phyloP scores from a whole-genome alignment of 2,113 vertebrate genomes.

The Strix aluco region DNA sequence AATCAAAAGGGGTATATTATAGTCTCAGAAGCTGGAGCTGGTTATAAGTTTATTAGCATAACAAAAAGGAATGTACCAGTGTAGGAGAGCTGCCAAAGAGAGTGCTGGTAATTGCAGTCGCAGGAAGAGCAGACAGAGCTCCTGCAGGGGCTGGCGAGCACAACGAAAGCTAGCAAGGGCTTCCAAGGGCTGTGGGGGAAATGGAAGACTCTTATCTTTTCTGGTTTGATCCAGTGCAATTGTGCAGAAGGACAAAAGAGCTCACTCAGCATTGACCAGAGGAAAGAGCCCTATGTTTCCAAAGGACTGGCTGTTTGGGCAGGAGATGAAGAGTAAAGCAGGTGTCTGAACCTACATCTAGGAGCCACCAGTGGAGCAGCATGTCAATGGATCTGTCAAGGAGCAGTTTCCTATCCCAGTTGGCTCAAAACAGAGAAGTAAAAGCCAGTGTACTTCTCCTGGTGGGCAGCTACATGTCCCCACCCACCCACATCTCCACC shows the following conservation, averaged over 20 bases:
- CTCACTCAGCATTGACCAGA: not conserved
- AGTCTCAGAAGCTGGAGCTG: slow-evolving; percentile 46
- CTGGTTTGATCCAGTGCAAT: not conserved
- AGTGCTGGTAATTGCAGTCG: slow-evolving; percentile 12
- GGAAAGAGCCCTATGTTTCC: not conserved
- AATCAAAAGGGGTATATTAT: slow-evolving; percentile 31
- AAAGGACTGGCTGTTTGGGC: not conserved
- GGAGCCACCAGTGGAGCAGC: not conserved
- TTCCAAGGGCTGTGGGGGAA: slow-evolving; percentile 28
- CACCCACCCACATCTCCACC: not conserved
- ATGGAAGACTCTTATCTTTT: slow-evolving; percentile 6
- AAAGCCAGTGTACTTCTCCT: not conserved
- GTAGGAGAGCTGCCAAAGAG: slow-evolving; percentile 30
- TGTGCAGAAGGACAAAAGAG: not conserved
- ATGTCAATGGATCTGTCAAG: not conserved
- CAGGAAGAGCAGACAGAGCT: slow-evolving; percentile 48
- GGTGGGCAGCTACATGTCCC: not conserved
- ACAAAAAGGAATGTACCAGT: slow-evolving; percentile 57
- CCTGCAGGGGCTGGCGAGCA: not conserved
- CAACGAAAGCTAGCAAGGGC: not conserved
- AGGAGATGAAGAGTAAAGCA: not conserved
- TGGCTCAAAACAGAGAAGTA: not conserved
- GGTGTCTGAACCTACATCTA: not conserved
- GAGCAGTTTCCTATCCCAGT: not conserved
- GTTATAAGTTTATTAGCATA: slow-evolving; percentile 61